A percentile compares a stretch with the other conserved stretches of the same genome.
These are phyloP conservation scores for Ammodytes dubius DNA, from an alignment of 2,113 vertebrate species.

Conservation along the genomic window DNA sequence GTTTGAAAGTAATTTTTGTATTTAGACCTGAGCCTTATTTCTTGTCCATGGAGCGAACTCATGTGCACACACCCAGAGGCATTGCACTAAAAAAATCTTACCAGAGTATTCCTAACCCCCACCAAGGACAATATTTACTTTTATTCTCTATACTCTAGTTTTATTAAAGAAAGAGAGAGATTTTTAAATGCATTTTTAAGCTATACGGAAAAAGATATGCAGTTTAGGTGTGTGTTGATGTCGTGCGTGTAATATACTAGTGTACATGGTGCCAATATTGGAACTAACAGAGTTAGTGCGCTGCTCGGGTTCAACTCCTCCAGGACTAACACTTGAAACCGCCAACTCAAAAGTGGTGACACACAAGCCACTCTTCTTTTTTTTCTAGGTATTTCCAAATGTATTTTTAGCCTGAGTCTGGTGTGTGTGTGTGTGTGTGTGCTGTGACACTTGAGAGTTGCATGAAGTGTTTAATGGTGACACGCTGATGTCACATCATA, in stretches of 20 bases:
- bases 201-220: constrained; percentile 73
- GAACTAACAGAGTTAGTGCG: constrained; percentile 40
- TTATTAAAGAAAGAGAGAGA: constrained; percentile 69
- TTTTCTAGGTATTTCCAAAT: constrained; percentile 53
- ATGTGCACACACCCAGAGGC: not conserved
- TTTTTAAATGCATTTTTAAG: constrained; percentile 74
- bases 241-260: constrained; percentile 55
- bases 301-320: constrained; percentile 51
- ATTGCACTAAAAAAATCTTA: constrained; percentile 47
- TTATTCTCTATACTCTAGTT: constrained; percentile 67
- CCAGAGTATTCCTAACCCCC: constrained; percentile 62
- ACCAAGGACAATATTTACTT: constrained; percentile 47
- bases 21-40: constrained; percentile 7
- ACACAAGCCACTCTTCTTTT: constrained; percentile 42
- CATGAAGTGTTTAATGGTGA: constrained; percentile 62
- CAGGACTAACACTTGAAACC: constrained; percentile 62
- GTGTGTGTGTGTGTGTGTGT: constrained; percentile 63
- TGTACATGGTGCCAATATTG: constrained; percentile 62
- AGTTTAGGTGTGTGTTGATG: constrained; percentile 55
- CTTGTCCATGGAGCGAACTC: not conserved
- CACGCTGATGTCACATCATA: constrained; percentile 39
- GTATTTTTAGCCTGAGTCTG: constrained; percentile 62
- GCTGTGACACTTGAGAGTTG: constrained; percentile 54
- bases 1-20: not conserved
- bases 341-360: constrained; percentile 24